Evolutionary conservation across 2,888 invertebrate species (phyloP).

Genomic region (Tinea pellionella): DNA sequence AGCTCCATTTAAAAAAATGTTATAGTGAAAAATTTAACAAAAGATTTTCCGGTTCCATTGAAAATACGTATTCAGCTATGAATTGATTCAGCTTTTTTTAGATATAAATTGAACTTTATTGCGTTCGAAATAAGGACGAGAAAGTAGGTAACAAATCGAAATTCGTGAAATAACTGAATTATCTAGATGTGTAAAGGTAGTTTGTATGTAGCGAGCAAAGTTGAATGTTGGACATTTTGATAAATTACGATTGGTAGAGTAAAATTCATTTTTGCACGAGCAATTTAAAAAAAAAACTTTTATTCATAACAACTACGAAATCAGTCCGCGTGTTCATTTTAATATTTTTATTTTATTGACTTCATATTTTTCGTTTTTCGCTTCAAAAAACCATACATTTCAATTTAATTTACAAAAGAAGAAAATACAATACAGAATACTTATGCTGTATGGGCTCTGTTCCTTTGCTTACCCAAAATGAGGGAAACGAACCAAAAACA

Average conservation of each 20-base stretch:
- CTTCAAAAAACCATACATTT: no score
- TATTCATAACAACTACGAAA: neutral
- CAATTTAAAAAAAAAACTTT: neutral
- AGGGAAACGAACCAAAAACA: no score
- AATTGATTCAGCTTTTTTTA: neutral
- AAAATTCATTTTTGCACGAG: conserved; percentile 40
- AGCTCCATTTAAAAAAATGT: neutral
- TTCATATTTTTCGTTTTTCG: no score
- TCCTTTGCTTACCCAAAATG: no score
- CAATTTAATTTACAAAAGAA: no score
- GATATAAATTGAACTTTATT: neutral
- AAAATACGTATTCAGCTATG: neutral
- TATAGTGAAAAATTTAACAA: neutral
- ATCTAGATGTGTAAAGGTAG: neutral
- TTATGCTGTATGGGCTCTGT: no score
- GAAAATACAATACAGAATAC: no score
- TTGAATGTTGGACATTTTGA: conserved; percentile 43
- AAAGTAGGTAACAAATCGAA: neutral
- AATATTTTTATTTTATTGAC: no score
- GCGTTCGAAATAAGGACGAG: neutral
- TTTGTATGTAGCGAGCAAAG: neutral
- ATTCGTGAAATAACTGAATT: neutral
- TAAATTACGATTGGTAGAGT: conserved; percentile 56
- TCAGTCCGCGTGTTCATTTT: no score
- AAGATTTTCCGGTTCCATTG: neutral